These are phyloP conservation scores for Melieria crassipennis DNA, from an alignment of 2,888 invertebrate species.

Conservation along the genomic window DNA sequence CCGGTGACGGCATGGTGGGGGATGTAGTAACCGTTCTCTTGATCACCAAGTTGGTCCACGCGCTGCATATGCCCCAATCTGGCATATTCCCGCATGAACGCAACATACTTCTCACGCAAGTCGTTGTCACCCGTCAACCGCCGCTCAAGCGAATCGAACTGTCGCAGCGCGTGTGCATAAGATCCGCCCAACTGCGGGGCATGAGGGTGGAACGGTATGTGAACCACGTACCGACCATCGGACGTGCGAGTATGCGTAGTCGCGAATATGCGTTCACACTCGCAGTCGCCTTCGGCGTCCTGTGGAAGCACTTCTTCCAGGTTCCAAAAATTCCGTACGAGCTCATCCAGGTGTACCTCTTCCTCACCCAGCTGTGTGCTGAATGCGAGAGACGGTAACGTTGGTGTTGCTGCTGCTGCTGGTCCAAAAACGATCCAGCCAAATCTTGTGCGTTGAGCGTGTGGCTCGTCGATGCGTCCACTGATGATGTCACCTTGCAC, in stretches of 20 bases:
- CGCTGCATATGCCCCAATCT: conserved; percentile 27
- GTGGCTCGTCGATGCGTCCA: conserved; percentile 25
- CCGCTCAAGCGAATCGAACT: conserved; percentile 25
- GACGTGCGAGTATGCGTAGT: background rate
- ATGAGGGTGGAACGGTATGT: background rate
- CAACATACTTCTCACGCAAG: conserved; percentile 17
- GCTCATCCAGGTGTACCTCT: conserved; percentile 20
- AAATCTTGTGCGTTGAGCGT: conserved; percentile 28
- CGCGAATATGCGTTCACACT: background rate
- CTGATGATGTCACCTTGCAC: conserved; percentile 22
- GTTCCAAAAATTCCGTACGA: conserved; percentile 35
- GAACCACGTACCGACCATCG: conserved; percentile 20
- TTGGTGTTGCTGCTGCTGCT: conserved; percentile 11
- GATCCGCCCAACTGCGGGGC: conserved; percentile 19
- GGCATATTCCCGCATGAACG: conserved; percentile 25
- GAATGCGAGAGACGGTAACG: background rate
- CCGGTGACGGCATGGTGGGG: conserved; percentile 33
- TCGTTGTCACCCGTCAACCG: conserved; percentile 11
- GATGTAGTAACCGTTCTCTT: conserved; percentile 25
- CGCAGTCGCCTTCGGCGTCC: background rate
- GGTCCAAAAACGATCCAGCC: conserved; percentile 38
- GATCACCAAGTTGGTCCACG: conserved; percentile 25
- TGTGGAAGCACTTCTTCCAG: conserved; percentile 20
- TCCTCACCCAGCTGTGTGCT: conserved; percentile 4
- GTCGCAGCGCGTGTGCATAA: conserved; percentile 10